Base-by-base conservation (phyloP, 1,140 invertebrate genomes). In the Drosophila sturtevanti region DNA sequence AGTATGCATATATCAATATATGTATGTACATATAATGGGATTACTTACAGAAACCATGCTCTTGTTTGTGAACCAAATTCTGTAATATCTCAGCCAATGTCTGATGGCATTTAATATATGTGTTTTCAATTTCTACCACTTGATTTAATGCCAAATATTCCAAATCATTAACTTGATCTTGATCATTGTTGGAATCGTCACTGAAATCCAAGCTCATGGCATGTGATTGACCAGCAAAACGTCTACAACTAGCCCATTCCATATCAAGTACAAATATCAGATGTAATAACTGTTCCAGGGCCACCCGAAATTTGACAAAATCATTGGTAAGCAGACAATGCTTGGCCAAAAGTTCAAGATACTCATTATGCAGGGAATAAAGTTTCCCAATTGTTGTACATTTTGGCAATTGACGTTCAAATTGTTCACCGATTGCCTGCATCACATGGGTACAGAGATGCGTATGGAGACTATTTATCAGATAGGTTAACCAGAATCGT, bases 401-500 rank as follows among this genome's bases (percentile, higher is more conserved):
- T 14, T 77, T 64, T 4, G 16, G 16, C 0, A 92, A 54, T 21
- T 73, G 55, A 0, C 51, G 58, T 35, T 90, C 85, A 18, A 92
- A 76, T 38, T 89, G 72, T 1, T 62, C 22, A 0, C 78, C 79
- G 54, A 90, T 22, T 0, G 71, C 55, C 16, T 90, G 74, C 37
- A 92, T 58, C 0, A 89, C 79, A 34, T 77, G 35, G 0, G 75
- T 89, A 73, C 81, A 90, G 4, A 92, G 38, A 78, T 92, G 84
- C 7, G 69, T 74, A 55, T 91, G 90, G 18, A 92, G 41, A 54
- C 66, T 79, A 59, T 81, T 79, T 34, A 89, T 60, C 3, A 90
- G 52, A 34, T 81, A 87, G 7, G 84, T 74, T n/a, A 92, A 68
- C 90, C 90, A 92, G 48, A 91, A 91, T 18, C 91, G 90, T n/a